phyloP scores from a whole-genome alignment of 1,140 invertebrate species.

The Papilio polyxenes region DNA sequence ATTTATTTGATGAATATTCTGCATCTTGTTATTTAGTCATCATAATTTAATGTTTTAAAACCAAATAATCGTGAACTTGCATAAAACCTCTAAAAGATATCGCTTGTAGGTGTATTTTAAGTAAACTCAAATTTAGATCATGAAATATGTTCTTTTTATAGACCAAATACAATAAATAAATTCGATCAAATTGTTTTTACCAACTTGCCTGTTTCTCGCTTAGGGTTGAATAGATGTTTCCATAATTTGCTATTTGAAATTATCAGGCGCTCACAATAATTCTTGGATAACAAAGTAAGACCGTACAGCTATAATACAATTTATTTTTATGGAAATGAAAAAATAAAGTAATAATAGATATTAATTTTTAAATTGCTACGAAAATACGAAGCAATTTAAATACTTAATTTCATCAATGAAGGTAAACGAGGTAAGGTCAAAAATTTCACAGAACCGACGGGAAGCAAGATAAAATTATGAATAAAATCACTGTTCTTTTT shows the following conservation, averaged over 20 bases:
- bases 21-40: neutral
- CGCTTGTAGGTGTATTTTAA: no score
- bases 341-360: neutral
- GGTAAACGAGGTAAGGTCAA: neutral
- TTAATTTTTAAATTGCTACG: neutral
- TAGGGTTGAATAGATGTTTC: neutral
- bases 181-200: neutral
- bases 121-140: neutral
- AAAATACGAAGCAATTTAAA: neutral
- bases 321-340: neutral
- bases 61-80: neutral
- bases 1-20: slow-evolving; percentile 26
- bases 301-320: neutral
- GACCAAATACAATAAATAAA: neutral
- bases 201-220: neutral
- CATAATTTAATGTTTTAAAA: neutral
- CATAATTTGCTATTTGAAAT: neutral
- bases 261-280: neutral
- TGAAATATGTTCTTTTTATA: neutral
- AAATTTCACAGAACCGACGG: neutral
- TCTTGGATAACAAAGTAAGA: no score
- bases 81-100: no score
- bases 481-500: neutral
- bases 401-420: neutral
- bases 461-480: neutral